Conservation (phyloP, 2,113 vertebrate genomes). For the Erpornis zantholeuca region DNA sequence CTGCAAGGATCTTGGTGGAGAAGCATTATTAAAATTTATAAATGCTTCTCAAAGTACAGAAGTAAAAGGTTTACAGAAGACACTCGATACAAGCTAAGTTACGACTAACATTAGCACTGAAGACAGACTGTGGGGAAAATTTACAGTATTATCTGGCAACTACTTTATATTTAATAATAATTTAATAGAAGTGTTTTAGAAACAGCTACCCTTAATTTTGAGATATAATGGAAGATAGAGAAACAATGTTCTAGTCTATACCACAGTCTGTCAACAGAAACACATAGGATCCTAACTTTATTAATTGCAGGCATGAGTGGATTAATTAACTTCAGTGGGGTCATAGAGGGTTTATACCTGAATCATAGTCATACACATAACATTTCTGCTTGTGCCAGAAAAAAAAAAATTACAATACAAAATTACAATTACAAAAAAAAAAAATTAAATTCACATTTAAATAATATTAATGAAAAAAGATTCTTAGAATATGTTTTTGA, state of each 20-base stretch:
- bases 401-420: not conserved
- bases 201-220: not conserved
- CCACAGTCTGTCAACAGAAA: not conserved
- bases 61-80: not conserved
- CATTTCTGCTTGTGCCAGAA: not conserved
- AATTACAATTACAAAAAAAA: not conserved
- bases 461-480: not conserved
- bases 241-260: not conserved
- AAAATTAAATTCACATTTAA: not conserved
- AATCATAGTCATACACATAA: not conserved
- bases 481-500: not conserved
- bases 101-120: not conserved
- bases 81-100: not conserved
- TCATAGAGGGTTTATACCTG: not conserved
- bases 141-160: not conserved
- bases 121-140: not conserved
- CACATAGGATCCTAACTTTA: rapidly evolving
- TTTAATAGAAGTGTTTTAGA: not conserved
- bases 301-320: not conserved
- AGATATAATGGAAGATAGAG: not conserved
- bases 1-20: not conserved
- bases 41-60: not conserved
- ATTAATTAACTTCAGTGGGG: not conserved
- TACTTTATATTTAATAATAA: not conserved
- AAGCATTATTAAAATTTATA: not conserved